Evolutionary conservation across 2,113 vertebrate genomes (phyloP), one percentile per base, ranked within the genome.

Genomic region (Xenotilapia leptura): DNA sequence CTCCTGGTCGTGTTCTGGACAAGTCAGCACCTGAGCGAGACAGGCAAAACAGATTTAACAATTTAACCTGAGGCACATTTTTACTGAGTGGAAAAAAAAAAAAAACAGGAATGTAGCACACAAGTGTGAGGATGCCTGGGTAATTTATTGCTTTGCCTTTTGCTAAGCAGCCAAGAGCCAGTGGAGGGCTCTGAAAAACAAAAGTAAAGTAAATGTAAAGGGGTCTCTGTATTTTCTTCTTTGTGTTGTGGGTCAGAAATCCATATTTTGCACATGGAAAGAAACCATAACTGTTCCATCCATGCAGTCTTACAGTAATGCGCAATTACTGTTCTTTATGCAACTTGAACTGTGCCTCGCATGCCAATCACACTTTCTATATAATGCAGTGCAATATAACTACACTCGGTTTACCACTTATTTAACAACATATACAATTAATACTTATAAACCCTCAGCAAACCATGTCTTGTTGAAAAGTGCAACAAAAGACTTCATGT

Each of bases 1-100:
- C 95, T 99, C 96, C 90, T 97, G 96, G 56, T 97, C 96, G 2
- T 97, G 96, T 73, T 97, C 96, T 2, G 96, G 94, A 90, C 96
- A 97, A 4, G 96, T 96, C 91, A 97, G 82, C 31, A 97, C 95
- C 96, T 97, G 83, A 56, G 53, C 47, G 7, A 33, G 11, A 47
- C 51, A 70, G 19, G 5, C 6, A 56, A 19, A 55, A 53, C 2
- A 26, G 5, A 26, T 33, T 33, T 33, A 33, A 10, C 5, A 1
- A 15, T 19, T 65, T 31, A 28, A 49, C 19, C 36, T 14, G 14
- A 60, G 21, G 9, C 9, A 21, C 3, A 7, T n/a, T 82, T 47
- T 68, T 33, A 14, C 14, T 38, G 6, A 28, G 2, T 2, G 1
- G 23, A 26, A 26, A 2, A n/a, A n/a, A n/a, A n/a, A 33, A 40